Evolutionary conservation across 2,888 invertebrate genomes (phyloP), one percentile per base, ranked within the genome.

Genomic region (Hypselothyrea guttata): DNA sequence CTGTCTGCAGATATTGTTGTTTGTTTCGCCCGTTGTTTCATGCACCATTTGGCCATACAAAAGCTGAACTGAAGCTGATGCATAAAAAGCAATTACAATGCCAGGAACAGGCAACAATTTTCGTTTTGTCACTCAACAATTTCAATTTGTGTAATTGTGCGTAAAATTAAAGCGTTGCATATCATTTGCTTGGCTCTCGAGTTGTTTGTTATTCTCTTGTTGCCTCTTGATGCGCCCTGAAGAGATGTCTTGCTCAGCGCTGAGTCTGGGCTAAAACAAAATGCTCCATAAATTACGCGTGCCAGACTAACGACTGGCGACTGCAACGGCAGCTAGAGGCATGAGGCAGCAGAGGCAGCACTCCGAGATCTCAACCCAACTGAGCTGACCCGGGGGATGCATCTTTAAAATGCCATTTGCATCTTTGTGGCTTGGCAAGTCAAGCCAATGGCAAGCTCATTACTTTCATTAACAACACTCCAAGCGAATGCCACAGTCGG

Each of bases 331-430:
- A 22, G 22, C 22, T 22, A 22, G 3, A 22, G 22, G 3, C 5
- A 22, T 22, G n/a, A 30, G 2, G 30, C 4, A 1, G 0, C 7
- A 13, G n/a, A 13, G 8, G 4, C 3, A n/a, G 34, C 37, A 37
- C 33, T n/a, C 35, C 13, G 35, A 9, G 13, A n/a, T 4, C 12
- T 40, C 15, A 28, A 16, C 8, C n/a, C 1, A 31, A 16, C 53
- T 47, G n/a, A n/a, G 66, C 69, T 84, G 82, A 77, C 82, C 77
- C 79, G 71, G 54, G 22, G 78, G 71, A 75, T 84, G 88, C 86
- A 87, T 82, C 84, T 83, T 88, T 87, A 86, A 88, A 88, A 88
- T 89, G 87, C 88, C 89, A 86, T 84, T 86, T 82, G 86, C 88
- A 86, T 84, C 84, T 84, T 78, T 87, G 88, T 72, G 87, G 86